Percentiles rank a stretch among this genome's conserved stretches.
phyloP scores from a whole-genome alignment of 1,140 invertebrate species.

The Zophobas atratus region DNA sequence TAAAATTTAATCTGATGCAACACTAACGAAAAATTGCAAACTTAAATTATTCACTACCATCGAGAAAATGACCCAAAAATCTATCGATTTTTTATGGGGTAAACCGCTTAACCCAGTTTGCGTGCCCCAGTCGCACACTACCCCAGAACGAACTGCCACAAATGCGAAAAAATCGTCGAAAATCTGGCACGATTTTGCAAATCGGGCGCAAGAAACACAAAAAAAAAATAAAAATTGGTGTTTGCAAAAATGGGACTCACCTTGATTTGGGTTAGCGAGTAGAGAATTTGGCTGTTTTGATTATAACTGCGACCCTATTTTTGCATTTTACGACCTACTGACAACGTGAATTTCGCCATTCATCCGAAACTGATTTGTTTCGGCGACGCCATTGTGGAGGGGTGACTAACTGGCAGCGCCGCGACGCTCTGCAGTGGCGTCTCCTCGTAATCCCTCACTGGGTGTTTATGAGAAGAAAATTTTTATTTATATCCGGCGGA shows the following conservation, averaged over 20 bases:
- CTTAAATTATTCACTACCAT: not conserved
- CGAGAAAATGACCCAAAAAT: slow-evolving; percentile 5
- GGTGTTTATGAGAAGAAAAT: not conserved
- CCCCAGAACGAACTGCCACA: too few relatives aligned
- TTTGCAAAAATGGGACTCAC: slow-evolving; percentile 34
- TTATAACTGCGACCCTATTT: slow-evolving; percentile 16
- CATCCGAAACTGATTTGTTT: slow-evolving; percentile 20
- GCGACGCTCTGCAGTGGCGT: slow-evolving; percentile 53
- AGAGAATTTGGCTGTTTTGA: slow-evolving; percentile 16
- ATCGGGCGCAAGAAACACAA: not conserved
- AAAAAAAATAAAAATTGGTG: slow-evolving; percentile 6
- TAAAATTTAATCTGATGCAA: too few relatives aligned
- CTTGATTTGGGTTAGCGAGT: slow-evolving; percentile 24
- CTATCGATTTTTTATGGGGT: slow-evolving; percentile 18
- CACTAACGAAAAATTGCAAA: too few relatives aligned
- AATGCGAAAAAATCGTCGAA: too few relatives aligned
- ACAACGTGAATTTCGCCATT: slow-evolving; percentile 26
- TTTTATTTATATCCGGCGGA: slow-evolving; percentile 1
- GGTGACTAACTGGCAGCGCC: slow-evolving; percentile 50
- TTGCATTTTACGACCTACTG: slow-evolving; percentile 6
- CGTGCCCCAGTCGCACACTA: not conserved
- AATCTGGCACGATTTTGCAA: too few relatives aligned
- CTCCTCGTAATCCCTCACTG: not conserved
- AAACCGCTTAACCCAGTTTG: slow-evolving; percentile 32
- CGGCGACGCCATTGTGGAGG: slow-evolving; percentile 50